Conservation (phyloP, 1,140 invertebrate genomes). For the Himalopsyche phryganea region DNA sequence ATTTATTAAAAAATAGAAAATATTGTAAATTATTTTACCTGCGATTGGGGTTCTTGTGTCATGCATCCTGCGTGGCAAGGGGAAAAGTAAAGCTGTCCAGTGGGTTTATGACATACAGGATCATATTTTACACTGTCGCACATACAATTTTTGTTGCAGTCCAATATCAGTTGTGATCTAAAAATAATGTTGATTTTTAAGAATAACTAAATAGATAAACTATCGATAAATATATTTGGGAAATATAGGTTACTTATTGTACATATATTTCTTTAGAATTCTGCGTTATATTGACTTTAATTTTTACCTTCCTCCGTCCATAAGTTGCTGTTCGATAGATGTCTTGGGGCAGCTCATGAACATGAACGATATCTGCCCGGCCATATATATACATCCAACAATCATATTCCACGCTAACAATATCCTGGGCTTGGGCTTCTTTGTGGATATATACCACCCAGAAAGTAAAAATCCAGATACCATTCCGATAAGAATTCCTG, state of each 20-base stretch:
- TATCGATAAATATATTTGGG: too few species aligned
- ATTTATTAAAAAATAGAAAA: too few species aligned
- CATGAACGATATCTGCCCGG: slow-evolving; percentile 52
- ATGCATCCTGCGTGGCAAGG: slow-evolving; percentile 62
- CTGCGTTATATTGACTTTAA: too few species aligned
- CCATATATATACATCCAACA: slow-evolving; percentile 54
- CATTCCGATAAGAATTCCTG: slow-evolving; percentile 56
- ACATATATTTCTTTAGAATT: too few species aligned
- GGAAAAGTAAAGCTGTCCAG: slow-evolving; percentile 57
- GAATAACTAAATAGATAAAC: too few species aligned
- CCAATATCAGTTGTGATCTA: slow-evolving; percentile 52
- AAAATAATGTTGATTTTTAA: too few species aligned
- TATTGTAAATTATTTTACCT: too few species aligned
- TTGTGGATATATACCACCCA: slow-evolving; percentile 60
- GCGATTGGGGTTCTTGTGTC: slow-evolving; percentile 26
- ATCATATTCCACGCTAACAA: slow-evolving; percentile 64
- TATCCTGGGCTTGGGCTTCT: slow-evolving; percentile 57
- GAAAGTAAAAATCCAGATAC: slow-evolving; percentile 61
- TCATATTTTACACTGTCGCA: slow-evolving; percentile 55
- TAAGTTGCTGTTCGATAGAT: slow-evolving; percentile 42
- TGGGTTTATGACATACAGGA: slow-evolving; percentile 56
- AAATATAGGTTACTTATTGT: too few species aligned
- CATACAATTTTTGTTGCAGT: slow-evolving; percentile 55
- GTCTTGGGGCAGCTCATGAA: slow-evolving; percentile 57
- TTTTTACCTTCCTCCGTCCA: slow-evolving; percentile 40